Conservation (phyloP, 2,888 invertebrate genomes). For the Epistrophe grossulariae region DNA sequence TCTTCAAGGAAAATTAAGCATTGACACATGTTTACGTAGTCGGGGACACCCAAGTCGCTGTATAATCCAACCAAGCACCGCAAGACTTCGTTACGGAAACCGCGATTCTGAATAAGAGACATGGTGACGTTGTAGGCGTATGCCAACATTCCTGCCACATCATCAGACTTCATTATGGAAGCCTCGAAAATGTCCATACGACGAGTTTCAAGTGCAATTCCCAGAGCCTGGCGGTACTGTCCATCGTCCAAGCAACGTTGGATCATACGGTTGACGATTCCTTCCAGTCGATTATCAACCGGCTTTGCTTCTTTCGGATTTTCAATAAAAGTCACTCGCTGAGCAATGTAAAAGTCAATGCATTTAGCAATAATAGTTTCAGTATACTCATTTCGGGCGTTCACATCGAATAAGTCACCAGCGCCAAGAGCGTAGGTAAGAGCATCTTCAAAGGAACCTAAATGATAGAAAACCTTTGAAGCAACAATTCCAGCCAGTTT, state of each 20-base stretch:
- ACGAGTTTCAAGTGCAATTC: slow-evolving; percentile 97
- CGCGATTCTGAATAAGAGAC: slow-evolving; percentile 97
- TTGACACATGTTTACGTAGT: slow-evolving; percentile 99
- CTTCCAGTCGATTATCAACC: slow-evolving; percentile 93
- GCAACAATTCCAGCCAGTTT: slow-evolving; percentile 98
- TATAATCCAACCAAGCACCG: slow-evolving; percentile 95
- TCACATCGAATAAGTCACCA: slow-evolving; percentile 97
- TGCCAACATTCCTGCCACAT: slow-evolving; percentile 94
- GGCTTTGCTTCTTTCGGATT: slow-evolving; percentile 87
- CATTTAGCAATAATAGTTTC: slow-evolving; percentile 99
- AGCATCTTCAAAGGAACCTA: slow-evolving; percentile 98
- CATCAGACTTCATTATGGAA: slow-evolving; percentile 96
- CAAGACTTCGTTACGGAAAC: slow-evolving; percentile 95
- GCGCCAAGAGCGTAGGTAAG: slow-evolving; percentile 98
- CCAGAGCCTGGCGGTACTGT: slow-evolving; percentile 97
- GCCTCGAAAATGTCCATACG: slow-evolving; percentile 98
- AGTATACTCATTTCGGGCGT: slow-evolving; percentile 96
- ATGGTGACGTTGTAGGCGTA: slow-evolving; percentile 98
- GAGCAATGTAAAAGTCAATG: slow-evolving; percentile 97
- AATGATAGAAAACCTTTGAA: slow-evolving; percentile 98
- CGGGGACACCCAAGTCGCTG: slow-evolving; percentile 93
- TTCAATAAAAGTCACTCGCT: slow-evolving; percentile 90
- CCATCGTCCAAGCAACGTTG: slow-evolving; percentile 97
- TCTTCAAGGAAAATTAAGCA: slow-evolving; percentile 98
- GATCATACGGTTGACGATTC: slow-evolving; percentile 98